Evolutionary conservation across 2,888 invertebrate species (phyloP).

Genomic region (Mimachlamys varia): DNA sequence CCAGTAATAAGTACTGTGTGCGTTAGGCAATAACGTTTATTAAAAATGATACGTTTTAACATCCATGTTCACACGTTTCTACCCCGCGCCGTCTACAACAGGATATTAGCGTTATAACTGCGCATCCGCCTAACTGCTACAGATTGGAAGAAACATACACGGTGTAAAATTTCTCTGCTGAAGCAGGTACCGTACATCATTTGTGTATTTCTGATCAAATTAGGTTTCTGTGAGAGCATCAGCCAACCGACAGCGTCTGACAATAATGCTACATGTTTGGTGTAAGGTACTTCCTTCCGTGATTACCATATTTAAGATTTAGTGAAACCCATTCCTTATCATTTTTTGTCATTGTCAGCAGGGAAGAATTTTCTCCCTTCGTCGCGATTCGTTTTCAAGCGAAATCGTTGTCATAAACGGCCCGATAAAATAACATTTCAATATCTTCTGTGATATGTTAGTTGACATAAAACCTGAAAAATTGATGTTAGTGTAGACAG

Average conservation of each 20-base stretch:
- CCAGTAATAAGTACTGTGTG: not conserved
- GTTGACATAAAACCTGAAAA: too few relatives aligned
- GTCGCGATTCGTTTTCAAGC: too few relatives aligned
- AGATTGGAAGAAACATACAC: not conserved
- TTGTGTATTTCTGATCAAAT: not conserved
- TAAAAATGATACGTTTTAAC: not conserved
- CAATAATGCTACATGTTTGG: not conserved
- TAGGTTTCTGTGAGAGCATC: not conserved
- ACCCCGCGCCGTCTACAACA: not conserved
- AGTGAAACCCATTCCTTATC: too few relatives aligned
- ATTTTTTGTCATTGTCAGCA: too few relatives aligned
- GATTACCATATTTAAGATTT: not conserved
- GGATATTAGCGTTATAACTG: not conserved
- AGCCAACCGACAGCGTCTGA: not conserved
- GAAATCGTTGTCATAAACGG: too few relatives aligned
- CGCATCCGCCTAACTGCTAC: too few relatives aligned
- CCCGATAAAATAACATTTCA: too few relatives aligned
- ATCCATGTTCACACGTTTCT: not conserved
- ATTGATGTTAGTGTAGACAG: too few relatives aligned
- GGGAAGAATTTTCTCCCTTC: too few relatives aligned
- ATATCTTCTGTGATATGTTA: too few relatives aligned
- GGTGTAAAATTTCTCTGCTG: not conserved
- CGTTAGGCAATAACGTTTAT: not conserved
- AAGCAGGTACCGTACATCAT: not conserved
- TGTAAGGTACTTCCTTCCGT: not conserved